Evolutionary conservation across 2,888 invertebrate genomes (phyloP).

Genomic region (Biston stratarius): DNA sequence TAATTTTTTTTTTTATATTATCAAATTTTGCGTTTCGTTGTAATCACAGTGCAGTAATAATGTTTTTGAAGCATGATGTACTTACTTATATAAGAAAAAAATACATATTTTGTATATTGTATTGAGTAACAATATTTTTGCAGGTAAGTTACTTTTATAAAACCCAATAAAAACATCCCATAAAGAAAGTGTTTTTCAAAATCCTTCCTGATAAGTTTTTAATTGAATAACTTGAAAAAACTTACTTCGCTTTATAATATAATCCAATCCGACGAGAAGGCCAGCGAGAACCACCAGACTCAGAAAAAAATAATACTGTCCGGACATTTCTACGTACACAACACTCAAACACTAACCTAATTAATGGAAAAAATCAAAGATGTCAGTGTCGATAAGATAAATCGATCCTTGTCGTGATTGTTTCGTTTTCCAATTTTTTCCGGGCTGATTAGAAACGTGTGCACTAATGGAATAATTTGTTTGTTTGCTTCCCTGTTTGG

Average conservation of each 20-base stretch:
- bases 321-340: slow-evolving; percentile 14
- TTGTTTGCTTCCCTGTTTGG: neutral
- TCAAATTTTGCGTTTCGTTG: too few relatives aligned
- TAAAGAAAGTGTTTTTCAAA: too few relatives aligned
- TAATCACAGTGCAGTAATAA: too few relatives aligned
- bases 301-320: slow-evolving; percentile 22
- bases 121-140: too few relatives aligned
- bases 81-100: too few relatives aligned
- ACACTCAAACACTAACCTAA: slow-evolving; percentile 3
- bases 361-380: slow-evolving; percentile 5
- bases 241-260: slow-evolving; percentile 19
- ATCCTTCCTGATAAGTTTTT: too few relatives aligned
- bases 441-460: neutral
- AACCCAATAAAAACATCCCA: too few relatives aligned
- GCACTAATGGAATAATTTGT: neutral
- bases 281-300: neutral
- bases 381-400: slow-evolving; percentile 7
- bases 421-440: neutral
- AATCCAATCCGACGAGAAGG: slow-evolving; percentile 14
- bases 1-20: too few relatives aligned
- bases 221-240: neutral
- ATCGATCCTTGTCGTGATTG: neutral
- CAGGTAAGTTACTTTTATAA: too few relatives aligned
- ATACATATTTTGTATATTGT: too few relatives aligned
- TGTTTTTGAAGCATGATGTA: too few relatives aligned